Evolutionary conservation across 2,797 vertebrate species (phyloP).

Genomic region (Anguilla marmorata): DNA sequence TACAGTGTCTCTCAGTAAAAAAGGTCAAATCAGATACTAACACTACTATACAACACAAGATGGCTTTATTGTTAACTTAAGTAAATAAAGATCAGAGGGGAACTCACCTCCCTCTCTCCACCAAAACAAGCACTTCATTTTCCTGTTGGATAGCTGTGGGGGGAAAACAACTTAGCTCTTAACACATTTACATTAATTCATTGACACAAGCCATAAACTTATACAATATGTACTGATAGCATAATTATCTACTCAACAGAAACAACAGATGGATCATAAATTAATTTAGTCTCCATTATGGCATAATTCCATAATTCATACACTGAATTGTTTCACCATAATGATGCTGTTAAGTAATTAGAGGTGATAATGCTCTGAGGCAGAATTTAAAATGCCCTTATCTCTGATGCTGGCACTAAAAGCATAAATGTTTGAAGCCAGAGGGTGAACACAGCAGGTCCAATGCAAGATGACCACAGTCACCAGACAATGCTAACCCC

Average conservation of each 20-base stretch:
- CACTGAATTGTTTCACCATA: neutral
- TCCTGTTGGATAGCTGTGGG: conserved; percentile 84
- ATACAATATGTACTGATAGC: neutral
- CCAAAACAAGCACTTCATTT: conserved; percentile 87
- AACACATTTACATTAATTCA: conserved; percentile 2
- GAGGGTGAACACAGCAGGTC: neutral
- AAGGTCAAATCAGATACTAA: neutral
- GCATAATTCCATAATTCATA: neutral
- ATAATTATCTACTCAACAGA: neutral
- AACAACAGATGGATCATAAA: conserved; percentile 8
- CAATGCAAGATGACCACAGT: neutral
- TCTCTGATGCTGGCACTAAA: conserved; percentile 4
- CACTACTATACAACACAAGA: too few species aligned
- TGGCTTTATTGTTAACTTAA: neutral
- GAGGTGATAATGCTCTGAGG: neutral
- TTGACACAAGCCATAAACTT: neutral
- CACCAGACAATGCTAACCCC: neutral
- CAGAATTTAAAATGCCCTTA: neutral
- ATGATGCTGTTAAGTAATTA: neutral
- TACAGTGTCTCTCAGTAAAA: neutral
- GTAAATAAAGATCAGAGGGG: neutral
- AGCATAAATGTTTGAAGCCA: neutral
- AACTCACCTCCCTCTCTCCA: conserved; percentile 88
- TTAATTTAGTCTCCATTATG: neutral
- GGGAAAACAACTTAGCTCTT: neutral